phyloP scores from a whole-genome alignment of 1,140 invertebrate genomes.

The Daktulosphaira vitifoliae region DNA sequence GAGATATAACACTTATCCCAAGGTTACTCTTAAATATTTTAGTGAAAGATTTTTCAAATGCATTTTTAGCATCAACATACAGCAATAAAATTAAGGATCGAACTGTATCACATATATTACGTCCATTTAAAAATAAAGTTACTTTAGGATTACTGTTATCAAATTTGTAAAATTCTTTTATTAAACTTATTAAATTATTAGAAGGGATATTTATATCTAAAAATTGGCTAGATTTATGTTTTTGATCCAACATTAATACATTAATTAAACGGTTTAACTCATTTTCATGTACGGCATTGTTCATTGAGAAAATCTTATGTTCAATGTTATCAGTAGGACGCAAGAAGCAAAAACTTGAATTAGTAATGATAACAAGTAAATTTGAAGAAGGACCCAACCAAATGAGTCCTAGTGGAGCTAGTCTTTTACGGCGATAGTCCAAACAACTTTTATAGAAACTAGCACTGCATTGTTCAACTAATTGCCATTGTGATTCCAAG shows the following conservation, averaged over 20 bases:
- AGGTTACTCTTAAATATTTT: conserved; percentile 14
- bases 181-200: conserved; percentile 1
- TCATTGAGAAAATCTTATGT: background rate
- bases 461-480: conserved; percentile 24
- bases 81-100: conserved; percentile 1
- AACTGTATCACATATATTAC: background rate
- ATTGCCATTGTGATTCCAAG: conserved; percentile 14
- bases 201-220: conserved; percentile 4
- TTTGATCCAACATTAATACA: background rate
- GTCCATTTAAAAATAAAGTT: conserved; percentile 13
- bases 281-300: background rate
- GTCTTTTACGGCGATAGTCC: conserved; percentile 24
- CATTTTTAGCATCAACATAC: background rate
- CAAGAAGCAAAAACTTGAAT: conserved; percentile 28
- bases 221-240: conserved; percentile 11
- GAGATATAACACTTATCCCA: conserved; percentile 8
- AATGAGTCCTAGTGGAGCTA: conserved; percentile 21
- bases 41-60: background rate
- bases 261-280: background rate
- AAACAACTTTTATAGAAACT: conserved; percentile 32
- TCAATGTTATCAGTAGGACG: conserved; percentile 15
- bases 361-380: conserved; percentile 22
- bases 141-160: background rate
- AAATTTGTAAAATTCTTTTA: conserved; percentile 12
- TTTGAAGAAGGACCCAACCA: conserved; percentile 7